These are phyloP conservation scores for Aphrophora alni DNA, from an alignment of 2,888 invertebrate genomes.

Conservation along the genomic window DNA sequence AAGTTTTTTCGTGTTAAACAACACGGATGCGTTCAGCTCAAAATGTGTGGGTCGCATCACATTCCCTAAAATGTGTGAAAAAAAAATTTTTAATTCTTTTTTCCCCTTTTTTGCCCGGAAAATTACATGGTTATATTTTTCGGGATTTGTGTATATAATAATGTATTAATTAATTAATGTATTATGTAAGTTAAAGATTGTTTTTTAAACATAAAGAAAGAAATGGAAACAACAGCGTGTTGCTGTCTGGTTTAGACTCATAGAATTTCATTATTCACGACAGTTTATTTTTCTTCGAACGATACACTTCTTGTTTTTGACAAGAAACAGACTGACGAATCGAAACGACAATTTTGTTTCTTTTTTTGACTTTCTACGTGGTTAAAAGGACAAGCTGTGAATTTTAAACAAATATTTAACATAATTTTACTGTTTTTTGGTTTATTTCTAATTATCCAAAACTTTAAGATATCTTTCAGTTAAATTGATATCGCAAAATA, in stretches of 20 bases:
- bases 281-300: background rate
- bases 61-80: background rate
- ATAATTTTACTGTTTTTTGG: too few relatives aligned
- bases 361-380: too few relatives aligned
- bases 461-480: too few relatives aligned
- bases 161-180: conserved; percentile 29
- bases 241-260: background rate
- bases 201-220: background rate
- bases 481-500: too few relatives aligned
- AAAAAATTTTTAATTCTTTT: background rate
- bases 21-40: background rate
- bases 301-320: background rate
- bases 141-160: conserved; percentile 31
- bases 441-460: too few relatives aligned
- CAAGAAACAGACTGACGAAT: background rate
- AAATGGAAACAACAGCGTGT: background rate
- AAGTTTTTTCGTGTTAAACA: background rate
- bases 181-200: conserved; percentile 17
- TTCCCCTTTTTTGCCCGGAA: conserved; percentile 9
- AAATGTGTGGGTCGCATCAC: background rate
- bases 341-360: background rate
- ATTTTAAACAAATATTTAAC: too few relatives aligned
- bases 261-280: background rate
- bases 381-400: too few relatives aligned
- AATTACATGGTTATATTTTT: conserved; percentile 18